Conservation (phyloP, 2,888 invertebrate genomes). For the Carabus problematicus region DNA sequence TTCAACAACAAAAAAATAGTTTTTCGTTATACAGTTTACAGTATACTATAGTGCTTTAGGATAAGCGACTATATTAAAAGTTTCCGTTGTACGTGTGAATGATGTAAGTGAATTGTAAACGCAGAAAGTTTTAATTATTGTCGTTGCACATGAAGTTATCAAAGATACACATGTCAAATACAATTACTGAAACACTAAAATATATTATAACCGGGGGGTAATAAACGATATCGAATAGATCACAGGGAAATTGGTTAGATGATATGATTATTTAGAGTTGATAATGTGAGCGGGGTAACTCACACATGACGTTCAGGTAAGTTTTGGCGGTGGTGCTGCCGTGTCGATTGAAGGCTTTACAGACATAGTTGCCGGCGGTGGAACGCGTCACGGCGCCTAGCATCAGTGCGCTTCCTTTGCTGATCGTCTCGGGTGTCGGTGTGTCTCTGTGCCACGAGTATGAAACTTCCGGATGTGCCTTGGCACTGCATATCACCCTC, state of each 20-base stretch:
- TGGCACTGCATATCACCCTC: conserved; percentile 66
- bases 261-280: not conserved
- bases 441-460: conserved; percentile 69
- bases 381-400: conserved; percentile 72
- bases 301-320: conserved; percentile 83
- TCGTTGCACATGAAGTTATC: too few species aligned
- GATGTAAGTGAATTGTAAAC: not conserved
- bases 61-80: not conserved
- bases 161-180: not conserved
- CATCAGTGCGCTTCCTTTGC: conserved; percentile 63
- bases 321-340: conserved; percentile 75
- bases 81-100: conserved; percentile 13
- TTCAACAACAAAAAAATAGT: conserved; percentile 1
- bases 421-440: conserved; percentile 62
- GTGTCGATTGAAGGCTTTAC: conserved; percentile 81
- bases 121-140: too few species aligned
- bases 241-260: not conserved
- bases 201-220: not conserved
- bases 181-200: not conserved
- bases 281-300: conserved; percentile 58
- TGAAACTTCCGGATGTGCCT: conserved; percentile 74
- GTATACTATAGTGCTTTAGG: not conserved
- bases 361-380: conserved; percentile 79
- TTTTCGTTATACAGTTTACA: not conserved
- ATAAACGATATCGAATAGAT: not conserved